Conservation (phyloP, 2,797 vertebrate species). For the Telmatherina bonti region DNA sequence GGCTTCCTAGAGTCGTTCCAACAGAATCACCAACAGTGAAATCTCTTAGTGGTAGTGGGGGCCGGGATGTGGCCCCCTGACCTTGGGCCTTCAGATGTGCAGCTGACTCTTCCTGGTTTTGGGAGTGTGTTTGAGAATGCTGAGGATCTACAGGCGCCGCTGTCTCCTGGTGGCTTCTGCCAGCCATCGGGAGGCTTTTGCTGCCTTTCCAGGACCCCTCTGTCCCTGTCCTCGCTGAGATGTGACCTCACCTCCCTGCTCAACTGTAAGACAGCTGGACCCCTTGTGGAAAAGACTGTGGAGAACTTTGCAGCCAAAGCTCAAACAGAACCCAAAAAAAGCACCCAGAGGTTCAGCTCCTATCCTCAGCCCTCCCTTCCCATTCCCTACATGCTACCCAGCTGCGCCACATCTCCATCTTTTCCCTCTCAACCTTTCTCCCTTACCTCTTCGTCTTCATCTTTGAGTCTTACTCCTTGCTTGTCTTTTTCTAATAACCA, state of each 20-base stretch:
- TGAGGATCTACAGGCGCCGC: slow-evolving; percentile 79
- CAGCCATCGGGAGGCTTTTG: slow-evolving; percentile 82
- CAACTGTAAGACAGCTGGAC: slow-evolving; percentile 85
- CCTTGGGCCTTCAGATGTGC: slow-evolving; percentile 85
- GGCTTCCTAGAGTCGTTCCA: slow-evolving; percentile 42
- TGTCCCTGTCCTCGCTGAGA: slow-evolving; percentile 77
- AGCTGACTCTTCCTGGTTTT: slow-evolving; percentile 86
- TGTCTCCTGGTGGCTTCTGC: slow-evolving; percentile 81
- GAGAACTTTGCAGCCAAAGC: slow-evolving; percentile 75
- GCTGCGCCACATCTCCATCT: slow-evolving; percentile 73
- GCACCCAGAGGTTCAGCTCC: slow-evolving; percentile 53
- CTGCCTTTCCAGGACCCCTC: slow-evolving; percentile 73
- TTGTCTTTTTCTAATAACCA: slow-evolving; percentile 44
- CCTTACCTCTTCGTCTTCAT: slow-evolving; percentile 76
- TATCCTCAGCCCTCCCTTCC: slow-evolving; percentile 62
- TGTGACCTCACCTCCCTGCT: slow-evolving; percentile 86
- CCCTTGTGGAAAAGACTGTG: slow-evolving; percentile 83
- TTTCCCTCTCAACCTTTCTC: slow-evolving; percentile 75
- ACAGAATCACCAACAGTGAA: slow-evolving; percentile 5
- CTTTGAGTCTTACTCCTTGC: slow-evolving; percentile 56
- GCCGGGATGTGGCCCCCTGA: slow-evolving; percentile 83
- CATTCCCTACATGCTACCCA: slow-evolving; percentile 58
- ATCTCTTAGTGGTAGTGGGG: slow-evolving; percentile 58
- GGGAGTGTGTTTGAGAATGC: slow-evolving; percentile 87
- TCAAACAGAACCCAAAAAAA: slow-evolving; percentile 65